Evolutionary conservation across 2,113 vertebrate species (phyloP).

Genomic region (Maccullochella peelii): DNA sequence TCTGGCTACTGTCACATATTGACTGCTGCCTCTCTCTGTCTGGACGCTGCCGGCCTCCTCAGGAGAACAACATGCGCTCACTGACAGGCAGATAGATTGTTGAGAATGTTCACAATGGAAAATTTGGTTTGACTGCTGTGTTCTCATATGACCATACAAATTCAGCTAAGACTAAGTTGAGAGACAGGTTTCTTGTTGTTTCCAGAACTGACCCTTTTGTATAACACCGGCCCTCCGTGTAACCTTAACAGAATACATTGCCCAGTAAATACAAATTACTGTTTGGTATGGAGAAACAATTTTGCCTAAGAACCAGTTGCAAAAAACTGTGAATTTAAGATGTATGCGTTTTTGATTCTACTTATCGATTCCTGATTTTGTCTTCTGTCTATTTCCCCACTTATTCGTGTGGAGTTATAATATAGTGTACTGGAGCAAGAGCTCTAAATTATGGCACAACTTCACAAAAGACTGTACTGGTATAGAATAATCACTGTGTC

Average conservation of each 20-base stretch:
- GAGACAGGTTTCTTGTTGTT: not conserved
- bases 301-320: not conserved
- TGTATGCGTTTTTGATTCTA: no score
- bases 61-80: not conserved
- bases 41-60: not conserved
- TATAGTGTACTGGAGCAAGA: no score
- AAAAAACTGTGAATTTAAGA: not conserved
- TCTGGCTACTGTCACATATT: conserved; percentile 43
- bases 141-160: not conserved
- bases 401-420: no score
- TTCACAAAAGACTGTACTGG: no score
- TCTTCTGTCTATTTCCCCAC: no score
- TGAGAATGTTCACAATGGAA: not conserved
- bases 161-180: not conserved
- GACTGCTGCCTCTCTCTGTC: conserved; percentile 16
- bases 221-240: not conserved
- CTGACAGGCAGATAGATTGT: not conserved
- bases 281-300: not conserved
- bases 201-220: not conserved
- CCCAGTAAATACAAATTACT: not conserved
- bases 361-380: no score
- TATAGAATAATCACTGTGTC: no score
- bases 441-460: no score
- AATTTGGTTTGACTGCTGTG: not conserved
- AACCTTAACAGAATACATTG: not conserved